Percentiles rank a stretch among this genome's conserved stretches.
These are phyloP conservation scores for Leptinotarsa lineolata DNA, from an alignment of 1,140 invertebrate species.

Conservation along the genomic window DNA sequence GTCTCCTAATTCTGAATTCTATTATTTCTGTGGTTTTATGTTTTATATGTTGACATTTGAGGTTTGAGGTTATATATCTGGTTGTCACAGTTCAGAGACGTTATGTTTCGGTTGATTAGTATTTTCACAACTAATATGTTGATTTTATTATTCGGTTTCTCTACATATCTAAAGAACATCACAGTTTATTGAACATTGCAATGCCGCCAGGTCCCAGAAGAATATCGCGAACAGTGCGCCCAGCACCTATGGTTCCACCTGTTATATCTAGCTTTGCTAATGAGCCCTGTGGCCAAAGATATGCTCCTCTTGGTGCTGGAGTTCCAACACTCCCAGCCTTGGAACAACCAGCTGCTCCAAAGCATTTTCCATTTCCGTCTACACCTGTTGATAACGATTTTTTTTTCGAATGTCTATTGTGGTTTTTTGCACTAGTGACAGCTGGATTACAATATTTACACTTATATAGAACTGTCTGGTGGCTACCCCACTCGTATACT, in stretches of 20 bases:
- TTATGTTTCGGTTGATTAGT: no score
- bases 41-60: no score
- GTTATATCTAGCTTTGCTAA: slow-evolving; percentile 25
- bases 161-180: no score
- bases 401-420: slow-evolving; percentile 85
- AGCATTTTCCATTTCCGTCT: slow-evolving; percentile 84
- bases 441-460: slow-evolving; percentile 88
- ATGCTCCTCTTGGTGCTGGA: slow-evolving; percentile 23
- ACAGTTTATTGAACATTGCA: neutral
- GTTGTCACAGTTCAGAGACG: no score
- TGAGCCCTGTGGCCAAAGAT: slow-evolving; percentile 26
- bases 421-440: slow-evolving; percentile 76
- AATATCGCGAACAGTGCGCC: slow-evolving; percentile 13
- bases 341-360: slow-evolving; percentile 60
- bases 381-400: slow-evolving; percentile 82
- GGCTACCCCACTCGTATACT: slow-evolving; percentile 90
- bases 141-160: no score
- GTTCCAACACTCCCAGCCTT: slow-evolving; percentile 30
- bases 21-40: no score
- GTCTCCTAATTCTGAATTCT: no score
- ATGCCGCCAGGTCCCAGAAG: slow-evolving; percentile 20
- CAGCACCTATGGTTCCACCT: slow-evolving; percentile 12
- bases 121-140: no score
- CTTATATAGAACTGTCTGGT: slow-evolving; percentile 95
- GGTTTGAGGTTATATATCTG: no score